Base-by-base conservation (phyloP, 2,888 invertebrate genomes). In the Hemaris fuciformis region DNA sequence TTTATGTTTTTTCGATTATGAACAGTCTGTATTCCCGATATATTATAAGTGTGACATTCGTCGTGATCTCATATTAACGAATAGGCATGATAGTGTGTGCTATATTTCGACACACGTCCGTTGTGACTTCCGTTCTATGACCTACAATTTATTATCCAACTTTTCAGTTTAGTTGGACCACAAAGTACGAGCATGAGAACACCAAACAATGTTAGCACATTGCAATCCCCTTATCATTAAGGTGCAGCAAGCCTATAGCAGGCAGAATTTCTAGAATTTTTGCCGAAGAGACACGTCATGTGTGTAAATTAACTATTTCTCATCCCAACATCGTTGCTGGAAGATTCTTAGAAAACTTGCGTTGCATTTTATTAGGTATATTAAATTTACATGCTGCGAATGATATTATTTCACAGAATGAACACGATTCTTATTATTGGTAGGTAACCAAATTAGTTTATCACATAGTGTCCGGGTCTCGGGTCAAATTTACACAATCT, bases 401-500 rank as follows among this genome's bases (percentile, higher is more conserved):
- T 31, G 18, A 53, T 31, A 31, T 53, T 18, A 18, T 53, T 27
- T 31, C 45, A 34, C 25, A 46, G 34, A 22, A 20, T 20, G 13
- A 62, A 67, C 41, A 60, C 46, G 27, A 60, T 66, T 58, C 62
- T 66, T 66, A 60, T 69, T 72, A 70, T 70, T 71, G 67, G 69
- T 75, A 73, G 71, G 69, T 79, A 78, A 77, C 83, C 76, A 79
- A 83, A 84, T 83, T 81, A 68, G 71, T 75, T 76, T 87, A 88
- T 88, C 85, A 64, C 64, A 57, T 66, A 80, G 80, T 80, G 85
- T 90, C 90, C 90, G 91, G 89, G 87, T 86, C 79, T 80, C 74
- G 76, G 89, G 88, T 89, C 88, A 84, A 85, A 84, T 86, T 89
- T 84, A 88, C 79, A 85, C 89, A 88, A 91, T 90, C 87, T 82